Evolutionary conservation across 2,113 vertebrate species (phyloP), one percentile per base, ranked within the genome.

Genomic region (Coryphaenoides rupestris): DNA sequence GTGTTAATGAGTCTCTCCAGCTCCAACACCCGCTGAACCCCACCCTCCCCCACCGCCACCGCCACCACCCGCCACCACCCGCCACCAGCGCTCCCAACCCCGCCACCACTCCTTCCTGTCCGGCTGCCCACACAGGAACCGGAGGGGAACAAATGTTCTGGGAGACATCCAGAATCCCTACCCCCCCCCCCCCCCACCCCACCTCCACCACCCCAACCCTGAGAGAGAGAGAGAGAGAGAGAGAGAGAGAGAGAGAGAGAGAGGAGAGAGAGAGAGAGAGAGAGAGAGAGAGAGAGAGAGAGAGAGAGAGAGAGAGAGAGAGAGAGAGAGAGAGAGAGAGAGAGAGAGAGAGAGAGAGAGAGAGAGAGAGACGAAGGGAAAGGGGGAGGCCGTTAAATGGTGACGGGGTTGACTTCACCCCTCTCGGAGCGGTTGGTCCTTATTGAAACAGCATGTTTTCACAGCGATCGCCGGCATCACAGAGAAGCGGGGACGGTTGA

Each of bases 311-410:
- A 69, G 74, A 75, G 77, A 80, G 84, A 83, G 77, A 86, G n/a
- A n/a, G n/a, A n/a, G n/a, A n/a, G n/a, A n/a, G n/a, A n/a, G n/a
- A n/a, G n/a, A n/a, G n/a, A n/a, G n/a, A n/a, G n/a, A n/a, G n/a
- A n/a, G n/a, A n/a, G n/a, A 69, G 73, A 83, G 76, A 77, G 81
- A 86, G 84, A 78, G 33, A 12, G 33, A 40, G 33, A 40, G 33
- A 69, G 74, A n/a, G 82, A 75, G 77, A 80, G 84, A 83, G 77
- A 86, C n/a, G n/a, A n/a, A n/a, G n/a, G n/a, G n/a, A n/a, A n/a
- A n/a, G n/a, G n/a, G n/a, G 79, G 87, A 90, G 87, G 82, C 84
- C 58, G 73, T 87, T 84, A 87, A 88, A 88, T 83, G 77, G 86
- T 82, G 86, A 87, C 86, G 83, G 64, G 66, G 65, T 84, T 87